Evolutionary conservation across 2,797 vertebrate species (phyloP), one percentile per base, ranked within the genome.

Genomic region (Craterocephalus amniculus): DNA sequence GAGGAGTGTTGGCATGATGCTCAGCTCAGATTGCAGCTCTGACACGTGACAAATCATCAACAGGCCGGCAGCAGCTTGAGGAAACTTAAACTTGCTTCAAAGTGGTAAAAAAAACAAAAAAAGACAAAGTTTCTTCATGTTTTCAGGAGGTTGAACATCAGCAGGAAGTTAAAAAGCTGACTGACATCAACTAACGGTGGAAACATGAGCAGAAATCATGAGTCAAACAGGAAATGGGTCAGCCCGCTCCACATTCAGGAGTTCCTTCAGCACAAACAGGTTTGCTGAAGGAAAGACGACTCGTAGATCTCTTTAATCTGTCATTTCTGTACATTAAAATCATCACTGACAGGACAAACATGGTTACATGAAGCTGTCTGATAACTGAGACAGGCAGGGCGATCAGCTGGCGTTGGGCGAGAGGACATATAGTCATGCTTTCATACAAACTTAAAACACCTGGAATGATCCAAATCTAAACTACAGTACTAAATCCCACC

Each of bases 171-270:
- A 20, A n/a, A 20, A 45, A n/a, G 43, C 43, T 45, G 18, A 20
- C 43, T 45, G 43, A 45, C 43, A 45, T 45, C 43, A 45, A 45
- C 18, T 18, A n/a, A n/a, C 43, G 43, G 43, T 45, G 43, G 43
- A 45, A 45, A 45, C 43, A 45, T 45, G 43, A 45, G 43, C 43
- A 45, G 43, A 45, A 45, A 45, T n/a, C 43, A 45, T 45, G 43
- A 45, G 43, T 45, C 40, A 74, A 45, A 45, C 43, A 45, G 43
- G 43, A 45, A 45, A 45, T 9, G 43, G 18, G 43, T 45, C 43
- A 45, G 43, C 43, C 18, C 43, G 43, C 43, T 45, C 43, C 18
- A n/a, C 16, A 7, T 20, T n/a, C 43, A 45, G 43, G 43, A 45
- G 43, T 45, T 45, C 43, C 43, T 45, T 20, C 43, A 45, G 4